A percentile compares a stretch with the other conserved stretches of the same genome.
Evolutionary conservation across 2,113 vertebrate species (phyloP).

Genomic region (Paradoxurus hermaphroditus): DNA sequence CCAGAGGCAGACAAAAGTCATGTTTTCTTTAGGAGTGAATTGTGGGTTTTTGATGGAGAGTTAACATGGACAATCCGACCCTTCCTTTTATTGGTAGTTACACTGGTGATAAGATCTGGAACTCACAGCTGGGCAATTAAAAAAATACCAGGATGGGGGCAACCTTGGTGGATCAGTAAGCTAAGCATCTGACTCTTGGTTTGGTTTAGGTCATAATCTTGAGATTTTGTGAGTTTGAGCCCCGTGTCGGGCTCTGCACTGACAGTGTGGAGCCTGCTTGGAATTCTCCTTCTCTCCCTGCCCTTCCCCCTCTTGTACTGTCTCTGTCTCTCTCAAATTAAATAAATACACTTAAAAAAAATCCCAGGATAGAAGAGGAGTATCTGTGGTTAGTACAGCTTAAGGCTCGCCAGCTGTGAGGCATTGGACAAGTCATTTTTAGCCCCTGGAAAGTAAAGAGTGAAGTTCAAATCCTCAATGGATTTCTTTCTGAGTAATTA

Average conservation of each 20-base stretch:
- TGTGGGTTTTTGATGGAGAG: not conserved
- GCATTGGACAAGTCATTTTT: not conserved
- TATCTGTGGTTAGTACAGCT: fast-evolving
- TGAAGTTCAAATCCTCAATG: not conserved
- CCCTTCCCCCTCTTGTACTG: no score
- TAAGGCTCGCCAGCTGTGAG: not conserved
- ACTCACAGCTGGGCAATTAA: not conserved
- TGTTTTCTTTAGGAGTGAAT: not conserved
- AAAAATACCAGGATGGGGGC: not conserved
- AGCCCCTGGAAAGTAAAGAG: not conserved
- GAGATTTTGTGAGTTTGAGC: fast-evolving
- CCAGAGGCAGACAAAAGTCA: not conserved
- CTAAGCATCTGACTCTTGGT: no score
- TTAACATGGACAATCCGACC: no score
- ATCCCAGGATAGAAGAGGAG: not conserved
- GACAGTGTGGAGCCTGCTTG: no score
- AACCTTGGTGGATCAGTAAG: no score
- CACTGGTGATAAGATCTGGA: not conserved
- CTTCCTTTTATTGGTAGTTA: not conserved
- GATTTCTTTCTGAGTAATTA: not conserved
- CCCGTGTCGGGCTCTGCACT: no score
- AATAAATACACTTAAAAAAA: not conserved
- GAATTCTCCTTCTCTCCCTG: no score
- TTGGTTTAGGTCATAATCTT: no score
- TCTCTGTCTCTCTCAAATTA: no score